A percentile compares a stretch with the other conserved stretches of the same genome.
These are phyloP conservation scores for Neuroscelio doddi DNA, from an alignment of 2,888 invertebrate genomes.

Conservation along the genomic window DNA sequence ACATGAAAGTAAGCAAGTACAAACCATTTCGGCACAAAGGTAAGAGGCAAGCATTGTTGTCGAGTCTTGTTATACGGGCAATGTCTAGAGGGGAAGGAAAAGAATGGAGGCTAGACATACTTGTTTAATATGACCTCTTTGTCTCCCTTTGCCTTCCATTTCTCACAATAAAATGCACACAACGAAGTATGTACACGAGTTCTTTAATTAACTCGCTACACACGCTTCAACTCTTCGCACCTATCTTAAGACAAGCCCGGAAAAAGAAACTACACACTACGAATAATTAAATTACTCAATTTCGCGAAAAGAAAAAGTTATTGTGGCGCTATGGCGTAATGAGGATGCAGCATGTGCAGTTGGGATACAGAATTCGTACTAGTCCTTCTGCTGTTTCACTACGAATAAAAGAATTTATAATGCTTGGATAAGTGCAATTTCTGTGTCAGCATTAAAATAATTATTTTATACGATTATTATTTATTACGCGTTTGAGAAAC, in stretches of 20 bases:
- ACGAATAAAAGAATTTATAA: no score
- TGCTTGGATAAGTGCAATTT: no score
- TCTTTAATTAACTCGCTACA: slow-evolving; percentile 39
- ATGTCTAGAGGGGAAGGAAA: slow-evolving; percentile 50
- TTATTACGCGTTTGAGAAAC: no score
- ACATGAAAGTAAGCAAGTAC: slow-evolving; percentile 27
- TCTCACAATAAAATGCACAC: slow-evolving; percentile 32
- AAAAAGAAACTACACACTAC: slow-evolving; percentile 14
- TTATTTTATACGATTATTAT: no score
- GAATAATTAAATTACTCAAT: slow-evolving; percentile 34
- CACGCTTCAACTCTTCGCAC: slow-evolving; percentile 31
- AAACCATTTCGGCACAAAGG: slow-evolving; percentile 35
- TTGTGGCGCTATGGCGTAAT: slow-evolving; percentile 11
- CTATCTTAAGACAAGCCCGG: slow-evolving; percentile 15
- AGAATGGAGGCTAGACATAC: slow-evolving; percentile 39
- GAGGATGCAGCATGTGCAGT: no score
- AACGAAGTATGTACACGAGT: slow-evolving; percentile 36
- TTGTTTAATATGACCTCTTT: slow-evolving; percentile 32
- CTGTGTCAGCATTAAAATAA: no score
- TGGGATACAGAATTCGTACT: no score
- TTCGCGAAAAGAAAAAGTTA: slow-evolving; percentile 19
- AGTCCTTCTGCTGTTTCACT: no score
- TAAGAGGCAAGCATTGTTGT: slow-evolving; percentile 66
- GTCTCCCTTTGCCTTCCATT: slow-evolving; percentile 27
- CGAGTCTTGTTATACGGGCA: slow-evolving; percentile 64